Evolutionary conservation across 2,888 invertebrate species (phyloP).

Genomic region (Cryptocephalus moraei): DNA sequence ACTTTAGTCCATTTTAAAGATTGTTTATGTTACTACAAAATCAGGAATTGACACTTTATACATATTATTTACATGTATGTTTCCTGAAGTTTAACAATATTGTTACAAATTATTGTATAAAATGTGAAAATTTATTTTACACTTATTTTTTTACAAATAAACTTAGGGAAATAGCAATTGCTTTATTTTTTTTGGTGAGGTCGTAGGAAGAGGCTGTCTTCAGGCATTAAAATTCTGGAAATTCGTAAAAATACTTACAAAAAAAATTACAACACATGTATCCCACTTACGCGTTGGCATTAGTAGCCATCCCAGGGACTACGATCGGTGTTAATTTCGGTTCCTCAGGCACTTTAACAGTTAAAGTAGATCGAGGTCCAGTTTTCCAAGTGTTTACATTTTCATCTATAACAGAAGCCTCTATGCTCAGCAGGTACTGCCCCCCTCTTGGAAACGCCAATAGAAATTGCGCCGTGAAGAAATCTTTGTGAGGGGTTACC

Average conservation of each 20-base stretch:
- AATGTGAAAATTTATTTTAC: neutral
- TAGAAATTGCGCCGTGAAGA: conserved; percentile 87
- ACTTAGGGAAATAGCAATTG: conserved; percentile 4
- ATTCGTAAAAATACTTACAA: neutral
- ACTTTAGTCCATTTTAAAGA: too few species aligned
- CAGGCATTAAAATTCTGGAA: conserved; percentile 34
- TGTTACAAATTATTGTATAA: too few species aligned
- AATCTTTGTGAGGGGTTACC: conserved; percentile 84
- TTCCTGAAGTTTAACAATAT: neutral
- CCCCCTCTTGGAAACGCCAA: conserved; percentile 60
- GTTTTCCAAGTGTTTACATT: conserved; percentile 82
- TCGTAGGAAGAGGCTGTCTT: conserved; percentile 31
- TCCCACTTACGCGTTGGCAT: conserved; percentile 33
- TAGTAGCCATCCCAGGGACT: conserved; percentile 35
- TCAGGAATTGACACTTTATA: too few species aligned
- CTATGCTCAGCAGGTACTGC: conserved; percentile 67
- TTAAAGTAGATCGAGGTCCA: conserved; percentile 68
- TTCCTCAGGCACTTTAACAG: conserved; percentile 66
- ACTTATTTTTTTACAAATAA: conserved; percentile 2
- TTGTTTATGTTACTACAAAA: too few species aligned
- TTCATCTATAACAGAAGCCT: conserved; percentile 78
- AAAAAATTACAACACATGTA: neutral
- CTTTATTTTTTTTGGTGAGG: conserved; percentile 25
- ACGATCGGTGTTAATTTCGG: conserved; percentile 34
- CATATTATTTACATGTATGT: too few species aligned